Base-by-base conservation (phyloP, 2,888 invertebrate genomes). In the Crematogaster levior region DNA sequence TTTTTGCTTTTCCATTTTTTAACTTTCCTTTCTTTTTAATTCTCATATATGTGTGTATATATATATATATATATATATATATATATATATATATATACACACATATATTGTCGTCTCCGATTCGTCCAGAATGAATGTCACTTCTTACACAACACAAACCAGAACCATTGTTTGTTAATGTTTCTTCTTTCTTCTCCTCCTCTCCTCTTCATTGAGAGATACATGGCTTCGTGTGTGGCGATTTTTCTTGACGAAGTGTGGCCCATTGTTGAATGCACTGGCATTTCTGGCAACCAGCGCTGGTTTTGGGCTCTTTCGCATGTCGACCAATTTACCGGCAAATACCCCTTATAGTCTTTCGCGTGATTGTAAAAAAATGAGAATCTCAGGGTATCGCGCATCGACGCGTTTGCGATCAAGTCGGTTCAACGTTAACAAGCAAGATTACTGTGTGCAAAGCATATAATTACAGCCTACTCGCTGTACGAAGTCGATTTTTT, bases 141-240 rank as follows among this genome's bases (percentile, higher is more conserved):
- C 86, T 90, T 83, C 83, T 89, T 75, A 80, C 82, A 79, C 82
- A 82, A 66, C 84, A 58, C 83, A 58, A 86, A 89, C 89, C 84
- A 84, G 81, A 83, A 85, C 91, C 91, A 91, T 92, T 92, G 93
- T 93, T 93, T 92, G 92, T 92, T 91, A 93, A 93, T 91, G 90
- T 87, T 81, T 85, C 85, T 83, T 60, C 53, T 61, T 27, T 74
- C 58, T 30, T 77, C 30, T 30, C 27, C 40, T 63, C 56, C 48
- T 63, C 61, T 40, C 18, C 70, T 68, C 70, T 21, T n/a, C 61
- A 12, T 46, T 43, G 34, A 81, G 18, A 63, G n/a, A 43, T 40
- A 18, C 53, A 63, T 6, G 51, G 80, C 89, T 58, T 84, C 90
- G 81, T 89, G 87, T 86, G 88, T 75, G 88, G 88, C 82, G 65